Base-by-base conservation (phyloP, 2,797 vertebrate genomes). In the Cynopterus sphinx region DNA sequence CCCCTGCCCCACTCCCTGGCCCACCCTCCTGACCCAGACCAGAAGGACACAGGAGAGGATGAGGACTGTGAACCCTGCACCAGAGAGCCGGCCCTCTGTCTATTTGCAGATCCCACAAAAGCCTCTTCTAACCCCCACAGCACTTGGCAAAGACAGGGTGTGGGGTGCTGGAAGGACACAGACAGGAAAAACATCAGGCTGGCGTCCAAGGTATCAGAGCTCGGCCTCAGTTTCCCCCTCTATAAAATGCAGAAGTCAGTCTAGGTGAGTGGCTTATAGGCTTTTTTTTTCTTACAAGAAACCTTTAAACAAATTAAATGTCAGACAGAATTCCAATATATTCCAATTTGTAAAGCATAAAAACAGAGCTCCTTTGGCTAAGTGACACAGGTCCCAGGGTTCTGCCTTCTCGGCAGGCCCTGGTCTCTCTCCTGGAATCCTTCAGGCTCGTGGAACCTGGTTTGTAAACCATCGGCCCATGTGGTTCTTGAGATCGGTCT, bases 211-310 rank as follows among this genome's bases (percentile, higher is more conserved):
- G 55, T 31, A 15, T 73, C 43, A 90, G 73, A 91, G 41, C 19
- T 9, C 49, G 71, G 65, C 67, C 61, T 96, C 57, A 33, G 67
- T 91, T 92, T 96, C 90, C 61, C 33, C n/a, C 68, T 83, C 19
- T 68, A 0, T 75, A 31, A 85, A 95, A 24, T 46, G 78, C 9
- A 87, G 92, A 41, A 39, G 9, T 78, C 75, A 59, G 67, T 39
- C 41, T n/a, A 86, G 63, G 13, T 63, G 81, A 79, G 22, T 49
- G 33, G 77, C n/a, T 78, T 63, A 22, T 9, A 39, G 43, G n/a
- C 65, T 41, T 73, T 53, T 39, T 51, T 28, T 17, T 0, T 12
- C 51, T n/a, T 15, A 36, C 31, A 91, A 67, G 51, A 87, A 57
- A 12, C 0, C 2, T 83, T 71, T 43, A 65, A 63, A 86, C 68